These are phyloP conservation scores for Acanthiza pusilla DNA, from an alignment of 2,797 vertebrate species.

Conservation along the genomic window DNA sequence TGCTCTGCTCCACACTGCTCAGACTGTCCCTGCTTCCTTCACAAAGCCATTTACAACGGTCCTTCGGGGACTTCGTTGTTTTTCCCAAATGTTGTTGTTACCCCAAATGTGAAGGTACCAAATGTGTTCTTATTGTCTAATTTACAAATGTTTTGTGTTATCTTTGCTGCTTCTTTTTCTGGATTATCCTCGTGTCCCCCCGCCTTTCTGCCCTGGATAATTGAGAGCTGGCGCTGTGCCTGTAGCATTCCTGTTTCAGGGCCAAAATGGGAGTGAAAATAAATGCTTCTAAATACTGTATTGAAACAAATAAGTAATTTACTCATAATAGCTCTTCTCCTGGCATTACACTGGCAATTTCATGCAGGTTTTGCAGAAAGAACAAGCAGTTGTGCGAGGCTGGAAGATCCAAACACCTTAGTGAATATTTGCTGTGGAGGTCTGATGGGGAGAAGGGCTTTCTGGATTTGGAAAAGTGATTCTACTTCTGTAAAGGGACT, in stretches of 20 bases:
- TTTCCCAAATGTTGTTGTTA: neutral
- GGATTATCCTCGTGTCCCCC: neutral
- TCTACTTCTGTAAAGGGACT: neutral
- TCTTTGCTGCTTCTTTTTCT: neutral
- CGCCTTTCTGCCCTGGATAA: constrained; percentile 11
- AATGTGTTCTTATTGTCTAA: neutral
- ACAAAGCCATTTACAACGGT: neutral
- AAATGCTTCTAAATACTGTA: constrained; percentile 25
- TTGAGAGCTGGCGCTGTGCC: constrained; percentile 2
- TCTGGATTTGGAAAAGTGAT: neutral
- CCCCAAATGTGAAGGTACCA: neutral
- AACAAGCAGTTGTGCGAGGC: neutral
- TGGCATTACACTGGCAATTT: neutral
- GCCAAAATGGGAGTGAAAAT: constrained; percentile 52
- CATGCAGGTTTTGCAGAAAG: neutral
- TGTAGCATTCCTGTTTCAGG: neutral
- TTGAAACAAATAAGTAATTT: constrained; percentile 35
- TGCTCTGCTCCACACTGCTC: neutral
- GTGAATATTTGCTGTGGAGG: neutral
- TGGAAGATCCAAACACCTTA: neutral
- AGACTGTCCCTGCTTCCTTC: neutral
- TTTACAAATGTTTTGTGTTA: neutral
- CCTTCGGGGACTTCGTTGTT: neutral
- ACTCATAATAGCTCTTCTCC: neutral
- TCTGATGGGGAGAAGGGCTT: neutral